These are phyloP conservation scores for Peromyscus eremicus DNA, from an alignment of 2,797 vertebrate genomes.

Conservation along the genomic window DNA sequence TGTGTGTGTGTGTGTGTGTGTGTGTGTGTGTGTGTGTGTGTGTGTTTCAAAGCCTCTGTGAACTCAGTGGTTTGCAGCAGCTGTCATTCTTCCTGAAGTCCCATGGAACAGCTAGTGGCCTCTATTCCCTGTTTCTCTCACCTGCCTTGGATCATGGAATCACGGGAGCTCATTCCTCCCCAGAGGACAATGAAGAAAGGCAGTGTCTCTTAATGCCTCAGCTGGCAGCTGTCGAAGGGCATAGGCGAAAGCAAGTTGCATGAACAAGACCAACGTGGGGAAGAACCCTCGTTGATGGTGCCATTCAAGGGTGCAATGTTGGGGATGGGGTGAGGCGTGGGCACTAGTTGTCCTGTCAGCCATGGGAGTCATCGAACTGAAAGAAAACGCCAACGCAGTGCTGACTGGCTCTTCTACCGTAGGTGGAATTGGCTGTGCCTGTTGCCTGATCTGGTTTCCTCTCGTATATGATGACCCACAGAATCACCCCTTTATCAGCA, in stretches of 20 bases:
- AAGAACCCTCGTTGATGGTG: not conserved
- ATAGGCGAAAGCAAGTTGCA: not conserved
- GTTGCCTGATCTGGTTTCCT: conserved; percentile 91
- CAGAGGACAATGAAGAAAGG: not conserved
- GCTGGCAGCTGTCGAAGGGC: not conserved
- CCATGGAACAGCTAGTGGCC: not conserved
- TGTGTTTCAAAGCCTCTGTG: not conserved
- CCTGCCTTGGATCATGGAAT: not conserved
- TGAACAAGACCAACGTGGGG: not conserved
- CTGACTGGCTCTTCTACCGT: not conserved
- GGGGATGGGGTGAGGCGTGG: too few species aligned
- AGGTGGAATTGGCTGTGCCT: conserved; percentile 91
- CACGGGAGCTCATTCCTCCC: not conserved
- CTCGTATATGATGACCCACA: conserved; percentile 90
- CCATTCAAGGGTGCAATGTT: not conserved
- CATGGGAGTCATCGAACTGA: not conserved
- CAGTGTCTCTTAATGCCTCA: not conserved
- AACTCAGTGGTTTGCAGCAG: not conserved
- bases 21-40: too few species aligned
- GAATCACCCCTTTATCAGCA: conserved; percentile 90
- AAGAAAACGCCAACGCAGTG: not conserved
- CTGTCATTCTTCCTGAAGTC: not conserved
- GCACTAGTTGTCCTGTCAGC: not conserved
- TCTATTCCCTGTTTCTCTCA: not conserved
- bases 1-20: too few species aligned